Evolutionary conservation across 2,888 invertebrate species (phyloP).

Genomic region (Scaptomyza flava): DNA sequence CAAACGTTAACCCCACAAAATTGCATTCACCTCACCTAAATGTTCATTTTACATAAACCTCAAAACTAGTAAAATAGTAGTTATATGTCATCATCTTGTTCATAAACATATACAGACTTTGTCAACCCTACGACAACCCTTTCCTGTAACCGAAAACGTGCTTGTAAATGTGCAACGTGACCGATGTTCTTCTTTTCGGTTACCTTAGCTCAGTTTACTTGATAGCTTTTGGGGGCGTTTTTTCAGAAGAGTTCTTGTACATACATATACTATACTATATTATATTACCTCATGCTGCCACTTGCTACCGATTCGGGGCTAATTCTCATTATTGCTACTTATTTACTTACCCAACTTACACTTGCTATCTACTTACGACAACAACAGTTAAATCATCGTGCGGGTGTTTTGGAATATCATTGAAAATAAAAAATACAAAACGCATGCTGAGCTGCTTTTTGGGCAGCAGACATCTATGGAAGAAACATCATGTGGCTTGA

Average conservation of each 20-base stretch:
- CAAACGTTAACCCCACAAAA: constrained; percentile 15
- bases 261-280: constrained; percentile 18
- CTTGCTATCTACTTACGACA: constrained; percentile 18
- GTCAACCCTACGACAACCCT: constrained; percentile 7
- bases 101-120: constrained; percentile 4
- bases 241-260: neutral
- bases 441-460: constrained; percentile 59
- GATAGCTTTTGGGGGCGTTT: constrained; percentile 27
- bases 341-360: constrained; percentile 44
- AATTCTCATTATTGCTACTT: constrained; percentile 52
- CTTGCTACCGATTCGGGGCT: constrained; percentile 39
- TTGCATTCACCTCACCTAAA: constrained; percentile 40
- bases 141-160: constrained; percentile 64
- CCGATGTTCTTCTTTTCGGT: constrained; percentile 59
- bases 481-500: constrained; percentile 63
- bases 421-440: constrained; percentile 35
- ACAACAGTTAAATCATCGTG: constrained; percentile 41
- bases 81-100: constrained; percentile 66
- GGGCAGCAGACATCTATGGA: constrained; percentile 61
- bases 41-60: constrained; percentile 46
- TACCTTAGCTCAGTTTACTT: constrained; percentile 54
- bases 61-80: constrained; percentile 31
- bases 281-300: constrained; percentile 38
- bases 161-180: constrained; percentile 66
- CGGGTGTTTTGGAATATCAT: constrained; percentile 31